Evolutionary conservation across 2,888 invertebrate species (phyloP).

Genomic region (Acrobasis consociella): DNA sequence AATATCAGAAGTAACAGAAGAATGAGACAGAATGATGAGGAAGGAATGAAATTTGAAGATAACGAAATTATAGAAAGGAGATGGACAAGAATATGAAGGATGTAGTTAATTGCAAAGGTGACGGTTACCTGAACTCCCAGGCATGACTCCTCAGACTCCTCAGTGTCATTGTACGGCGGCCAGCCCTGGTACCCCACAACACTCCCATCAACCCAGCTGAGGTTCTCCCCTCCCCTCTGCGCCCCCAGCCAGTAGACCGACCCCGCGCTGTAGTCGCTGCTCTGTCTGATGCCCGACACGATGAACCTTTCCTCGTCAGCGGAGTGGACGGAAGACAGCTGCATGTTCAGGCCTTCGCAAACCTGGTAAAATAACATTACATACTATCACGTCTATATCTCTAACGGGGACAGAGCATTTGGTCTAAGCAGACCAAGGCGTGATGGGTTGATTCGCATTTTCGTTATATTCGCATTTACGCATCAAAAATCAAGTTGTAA

Average conservation of each 20-base stretch:
- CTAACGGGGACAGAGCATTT: no score
- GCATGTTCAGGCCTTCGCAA: slow-evolving; percentile 87
- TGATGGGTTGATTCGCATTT: no score
- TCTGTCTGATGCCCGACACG: slow-evolving; percentile 85
- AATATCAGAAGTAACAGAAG: no score
- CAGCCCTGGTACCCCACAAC: slow-evolving; percentile 85
- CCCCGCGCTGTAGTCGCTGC: slow-evolving; percentile 87
- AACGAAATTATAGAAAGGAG: no score
- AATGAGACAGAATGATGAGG: no score
- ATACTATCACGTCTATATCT: no score
- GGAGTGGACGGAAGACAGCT: slow-evolving; percentile 86
- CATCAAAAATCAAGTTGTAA: background rate
- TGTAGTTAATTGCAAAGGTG: no score
- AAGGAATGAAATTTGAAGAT: no score
- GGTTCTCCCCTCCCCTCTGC: slow-evolving; percentile 46
- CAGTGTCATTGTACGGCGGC: slow-evolving; percentile 82
- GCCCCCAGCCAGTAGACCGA: slow-evolving; percentile 90
- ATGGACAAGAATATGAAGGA: no score
- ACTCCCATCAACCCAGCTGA: slow-evolving; percentile 86
- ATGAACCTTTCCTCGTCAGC: slow-evolving; percentile 88
- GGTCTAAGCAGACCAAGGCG: no score
- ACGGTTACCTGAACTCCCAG: slow-evolving; percentile 74
- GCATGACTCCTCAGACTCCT: slow-evolving; percentile 59
- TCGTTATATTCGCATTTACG: no score
- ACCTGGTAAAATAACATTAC: slow-evolving; percentile 79